These are phyloP conservation scores for Zosterops japonicus DNA, from an alignment of 2,113 vertebrate species.

Conservation along the genomic window DNA sequence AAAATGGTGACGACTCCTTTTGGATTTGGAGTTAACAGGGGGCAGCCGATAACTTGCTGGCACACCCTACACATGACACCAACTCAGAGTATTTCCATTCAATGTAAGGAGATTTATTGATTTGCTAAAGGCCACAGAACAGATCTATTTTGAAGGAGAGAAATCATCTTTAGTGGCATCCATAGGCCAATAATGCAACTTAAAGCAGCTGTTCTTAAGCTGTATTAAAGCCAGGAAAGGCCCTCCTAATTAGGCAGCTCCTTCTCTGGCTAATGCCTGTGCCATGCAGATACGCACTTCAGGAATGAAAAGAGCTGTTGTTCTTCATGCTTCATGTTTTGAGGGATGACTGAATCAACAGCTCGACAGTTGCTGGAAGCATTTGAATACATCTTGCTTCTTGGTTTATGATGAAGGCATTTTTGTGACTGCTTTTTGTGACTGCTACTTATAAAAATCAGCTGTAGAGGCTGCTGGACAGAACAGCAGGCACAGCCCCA, in stretches of 20 bases:
- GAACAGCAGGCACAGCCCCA: not conserved
- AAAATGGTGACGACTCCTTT: not conserved
- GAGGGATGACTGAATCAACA: not conserved
- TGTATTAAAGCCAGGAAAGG: not conserved
- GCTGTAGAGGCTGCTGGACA: not conserved
- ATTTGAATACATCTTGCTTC: constrained; percentile 5
- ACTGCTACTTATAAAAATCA: not conserved
- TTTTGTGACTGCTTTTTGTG: not conserved
- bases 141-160: not conserved
- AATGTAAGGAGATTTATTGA: constrained; percentile 3
- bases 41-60: not conserved
- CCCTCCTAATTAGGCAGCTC: not conserved
- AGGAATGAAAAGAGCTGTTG: not conserved
- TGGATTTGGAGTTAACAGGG: not conserved
- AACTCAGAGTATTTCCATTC: not conserved
- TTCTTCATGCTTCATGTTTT: not conserved
- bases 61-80: not conserved
- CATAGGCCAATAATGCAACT: not conserved
- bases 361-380: not conserved
- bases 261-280: constrained; percentile 4
- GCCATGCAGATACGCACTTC: not conserved
- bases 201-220: constrained; percentile 28
- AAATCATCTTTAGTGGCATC: not conserved
- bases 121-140: not conserved
- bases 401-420: not conserved